Percentiles rank a stretch among this genome's conserved stretches.
Evolutionary conservation across 2,113 vertebrate species (phyloP).

Genomic region (Cyprinodon tularosa): DNA sequence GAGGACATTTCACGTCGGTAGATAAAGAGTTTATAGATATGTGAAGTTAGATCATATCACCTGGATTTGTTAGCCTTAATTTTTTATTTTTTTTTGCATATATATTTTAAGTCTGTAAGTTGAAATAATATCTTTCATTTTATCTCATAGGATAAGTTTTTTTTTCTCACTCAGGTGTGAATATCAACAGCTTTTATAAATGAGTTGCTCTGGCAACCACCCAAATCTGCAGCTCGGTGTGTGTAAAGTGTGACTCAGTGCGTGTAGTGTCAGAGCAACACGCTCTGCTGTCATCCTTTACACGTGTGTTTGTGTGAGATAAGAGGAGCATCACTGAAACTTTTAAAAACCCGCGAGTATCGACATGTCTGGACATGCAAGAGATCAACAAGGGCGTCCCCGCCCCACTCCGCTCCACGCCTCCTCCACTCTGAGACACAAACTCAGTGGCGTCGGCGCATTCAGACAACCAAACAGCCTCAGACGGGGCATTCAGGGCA

Average conservation of each 20-base stretch:
- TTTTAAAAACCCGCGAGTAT: constrained; percentile 36
- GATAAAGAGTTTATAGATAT: not conserved
- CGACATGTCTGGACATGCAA: constrained; percentile 67
- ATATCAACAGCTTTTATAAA: constrained; percentile 26
- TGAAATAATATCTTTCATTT: not conserved
- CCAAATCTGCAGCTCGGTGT: constrained; percentile 34
- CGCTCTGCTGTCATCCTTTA: not conserved
- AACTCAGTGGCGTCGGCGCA: constrained; percentile 1
- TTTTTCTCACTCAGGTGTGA: constrained; percentile 9
- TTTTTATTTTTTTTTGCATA: not conserved
- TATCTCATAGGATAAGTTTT: too few relatives aligned
- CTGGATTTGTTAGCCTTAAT: not conserved
- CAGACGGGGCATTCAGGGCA: constrained; percentile 62
- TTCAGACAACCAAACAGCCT: constrained; percentile 59
- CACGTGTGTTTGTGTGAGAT: constrained; percentile 33
- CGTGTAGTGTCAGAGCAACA: constrained; percentile 36
- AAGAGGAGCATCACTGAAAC: constrained; percentile 51
- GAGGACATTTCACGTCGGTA: not conserved
- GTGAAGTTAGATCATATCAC: not conserved
- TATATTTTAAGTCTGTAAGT: constrained; percentile 18
- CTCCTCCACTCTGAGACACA: constrained; percentile 7
- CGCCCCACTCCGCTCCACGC: not conserved
- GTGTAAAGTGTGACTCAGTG: constrained; percentile 53
- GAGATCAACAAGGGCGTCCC: too few relatives aligned
- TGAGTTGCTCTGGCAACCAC: constrained; percentile 26